Percentiles rank a stretch among this genome's conserved stretches.
These are phyloP conservation scores for Leptinotarsa tumamoca DNA, from an alignment of 2,888 invertebrate species.

Conservation along the genomic window DNA sequence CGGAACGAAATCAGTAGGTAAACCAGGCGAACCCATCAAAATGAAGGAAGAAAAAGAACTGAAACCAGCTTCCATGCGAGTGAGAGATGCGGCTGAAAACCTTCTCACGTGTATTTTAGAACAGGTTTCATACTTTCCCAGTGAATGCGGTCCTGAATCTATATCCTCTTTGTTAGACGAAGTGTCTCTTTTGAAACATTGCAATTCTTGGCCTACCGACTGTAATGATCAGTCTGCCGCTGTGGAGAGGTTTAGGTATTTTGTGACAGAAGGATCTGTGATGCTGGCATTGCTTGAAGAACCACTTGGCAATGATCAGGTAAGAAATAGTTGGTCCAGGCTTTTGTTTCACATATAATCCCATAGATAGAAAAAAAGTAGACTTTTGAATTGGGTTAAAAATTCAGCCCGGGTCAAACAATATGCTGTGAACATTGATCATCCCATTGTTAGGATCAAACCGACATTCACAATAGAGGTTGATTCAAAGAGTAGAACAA, in stretches of 20 bases:
- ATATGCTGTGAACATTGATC: no score
- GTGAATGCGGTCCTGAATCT: constrained; percentile 85
- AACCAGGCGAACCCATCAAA: constrained; percentile 89
- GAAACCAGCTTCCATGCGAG: constrained; percentile 97
- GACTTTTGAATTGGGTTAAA: no score
- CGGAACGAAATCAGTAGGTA: constrained; percentile 89
- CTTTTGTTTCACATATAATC: no score
- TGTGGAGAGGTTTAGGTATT: constrained; percentile 83
- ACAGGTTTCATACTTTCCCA: constrained; percentile 88
- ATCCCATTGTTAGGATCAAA: no score
- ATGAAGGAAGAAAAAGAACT: constrained; percentile 96
- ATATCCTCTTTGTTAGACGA: constrained; percentile 91
- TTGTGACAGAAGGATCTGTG: constrained; percentile 90
- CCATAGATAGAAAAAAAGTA: no score
- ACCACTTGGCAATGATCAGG: constrained; percentile 80
- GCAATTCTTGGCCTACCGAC: constrained; percentile 73
- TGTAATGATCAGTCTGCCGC: constrained; percentile 71
- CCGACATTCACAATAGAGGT: no score
- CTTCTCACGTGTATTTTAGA: constrained; percentile 91
- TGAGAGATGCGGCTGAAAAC: constrained; percentile 96
- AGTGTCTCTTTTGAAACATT: constrained; percentile 81
- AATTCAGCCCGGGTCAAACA: no score
- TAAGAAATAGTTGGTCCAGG: constrained; percentile 32
- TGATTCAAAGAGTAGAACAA: no score
- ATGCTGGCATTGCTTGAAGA: constrained; percentile 92